Conservation (phyloP, 1,140 invertebrate genomes). For the Acromyrmex echinatior region DNA sequence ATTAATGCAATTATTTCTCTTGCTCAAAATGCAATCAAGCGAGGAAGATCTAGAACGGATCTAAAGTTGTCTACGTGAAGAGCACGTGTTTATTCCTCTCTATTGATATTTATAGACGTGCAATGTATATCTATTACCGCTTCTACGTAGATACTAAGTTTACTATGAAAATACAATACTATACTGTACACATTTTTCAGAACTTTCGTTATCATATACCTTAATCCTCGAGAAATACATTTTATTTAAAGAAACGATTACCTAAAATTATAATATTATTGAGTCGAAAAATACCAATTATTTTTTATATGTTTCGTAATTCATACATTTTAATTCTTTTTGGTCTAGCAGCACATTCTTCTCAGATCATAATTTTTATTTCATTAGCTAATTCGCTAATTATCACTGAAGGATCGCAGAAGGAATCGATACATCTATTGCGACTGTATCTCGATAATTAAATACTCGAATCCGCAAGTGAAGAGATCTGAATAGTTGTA, state of each 20-base stretch:
- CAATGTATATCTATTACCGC: conserved; percentile 30
- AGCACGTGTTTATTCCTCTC: conserved; percentile 29
- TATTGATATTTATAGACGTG: conserved; percentile 52
- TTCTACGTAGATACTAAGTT: conserved; percentile 19
- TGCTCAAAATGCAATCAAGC: background rate
- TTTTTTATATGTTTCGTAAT: background rate
- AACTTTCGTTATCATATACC: background rate
- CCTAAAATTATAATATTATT: background rate
- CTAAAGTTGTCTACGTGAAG: background rate
- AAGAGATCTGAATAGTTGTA: conserved; percentile 30
- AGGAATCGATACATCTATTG: conserved; percentile 22
- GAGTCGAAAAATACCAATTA: background rate
- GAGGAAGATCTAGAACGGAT: conserved; percentile 2
- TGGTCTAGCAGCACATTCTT: background rate
- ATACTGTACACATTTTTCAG: background rate
- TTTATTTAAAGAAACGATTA: background rate
- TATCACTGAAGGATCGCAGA: background rate
- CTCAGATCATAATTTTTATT: background rate
- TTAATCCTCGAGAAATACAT: background rate
- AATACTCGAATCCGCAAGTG: conserved; percentile 31
- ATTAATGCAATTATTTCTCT: background rate
- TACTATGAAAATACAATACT: background rate
- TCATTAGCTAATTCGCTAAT: background rate
- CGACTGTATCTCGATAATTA: conserved; percentile 29
- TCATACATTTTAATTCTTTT: background rate